Base-by-base conservation (phyloP, 2,888 invertebrate species). In the Drosophila colorata region DNA sequence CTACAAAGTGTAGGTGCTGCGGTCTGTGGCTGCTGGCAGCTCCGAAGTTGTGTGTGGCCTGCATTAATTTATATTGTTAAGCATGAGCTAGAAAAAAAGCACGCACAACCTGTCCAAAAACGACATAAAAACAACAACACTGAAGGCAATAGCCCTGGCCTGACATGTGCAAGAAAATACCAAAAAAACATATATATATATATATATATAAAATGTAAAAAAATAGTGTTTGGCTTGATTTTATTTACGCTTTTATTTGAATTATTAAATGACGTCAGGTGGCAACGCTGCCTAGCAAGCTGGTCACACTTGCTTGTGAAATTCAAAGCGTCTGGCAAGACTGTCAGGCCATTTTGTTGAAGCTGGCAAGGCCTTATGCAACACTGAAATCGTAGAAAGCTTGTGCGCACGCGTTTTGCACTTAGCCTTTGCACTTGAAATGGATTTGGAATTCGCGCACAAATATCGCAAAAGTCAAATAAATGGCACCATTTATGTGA, bases 401-500 rank as follows among this genome's bases (percentile, higher is more conserved):
- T 49, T 58, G 13, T 8, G 57, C 77, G 68, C 78, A 78, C 47
- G 58, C 56, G 68, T 68, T 41, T 48, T 7, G 8, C 8, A 23
- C 16, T 56, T 38, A 2, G 2, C 13, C 2, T 41, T 14, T 11
- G 1, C 4, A 7, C 52, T 23, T 28, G 13, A 58, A 23, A 69
- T 63, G 75, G 37, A 56, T 28, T 51, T 61, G 0, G 35, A 63
- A 40, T 46, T 44, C 1, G 23, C 16, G 4, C 13, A n/a, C 0
- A 44, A 61, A 5, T 82, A 75, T 60, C 1, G 23, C 9, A 69
- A 37, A 14, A 47, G 66, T 43, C 91, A 90, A 52, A 52, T 79
- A 6, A 90, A 90, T 68, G 91, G 91, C 0, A 91, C 91, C 0
- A 75, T 89, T 31, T 88, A 82, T 58, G 51, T 91, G 4, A 79